A percentile compares a stretch with the other conserved stretches of the same genome.
Conservation (phyloP, 2,113 vertebrate species). For the Trogon melanurus region DNA sequence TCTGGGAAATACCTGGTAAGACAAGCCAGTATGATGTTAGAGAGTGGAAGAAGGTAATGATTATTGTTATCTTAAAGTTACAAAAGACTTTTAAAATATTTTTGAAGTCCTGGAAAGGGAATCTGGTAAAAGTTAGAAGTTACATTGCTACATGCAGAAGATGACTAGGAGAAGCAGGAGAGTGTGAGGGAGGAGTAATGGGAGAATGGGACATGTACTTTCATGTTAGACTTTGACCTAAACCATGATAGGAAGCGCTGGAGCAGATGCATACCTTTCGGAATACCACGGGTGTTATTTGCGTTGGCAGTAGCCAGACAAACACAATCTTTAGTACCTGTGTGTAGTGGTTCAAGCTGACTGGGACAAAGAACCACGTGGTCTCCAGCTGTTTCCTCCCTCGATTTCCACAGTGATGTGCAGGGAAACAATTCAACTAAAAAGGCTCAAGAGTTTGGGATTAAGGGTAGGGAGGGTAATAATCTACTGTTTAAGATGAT, state of each 20-base stretch:
- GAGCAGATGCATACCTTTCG: neutral
- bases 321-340: neutral
- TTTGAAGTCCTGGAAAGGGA: neutral
- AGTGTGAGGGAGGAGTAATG: neutral
- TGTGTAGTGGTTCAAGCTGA: too few species aligned
- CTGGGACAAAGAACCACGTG: too few species aligned
- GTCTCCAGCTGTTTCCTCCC: too few species aligned
- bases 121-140: neutral
- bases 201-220: neutral
- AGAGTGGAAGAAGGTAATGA: neutral
- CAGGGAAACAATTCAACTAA: too few species aligned
- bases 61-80: neutral
- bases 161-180: neutral
- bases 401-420: too few species aligned
- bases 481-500: too few species aligned
- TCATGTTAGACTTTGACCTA: neutral
- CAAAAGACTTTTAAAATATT: neutral
- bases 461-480: too few species aligned
- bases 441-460: too few species aligned
- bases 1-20: neutral
- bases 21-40: accelerated
- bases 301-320: neutral
- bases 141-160: neutral
- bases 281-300: neutral
- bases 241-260: neutral